Evolutionary conservation across 2,888 invertebrate species (phyloP).

Genomic region (Malthinus flaveolus): DNA sequence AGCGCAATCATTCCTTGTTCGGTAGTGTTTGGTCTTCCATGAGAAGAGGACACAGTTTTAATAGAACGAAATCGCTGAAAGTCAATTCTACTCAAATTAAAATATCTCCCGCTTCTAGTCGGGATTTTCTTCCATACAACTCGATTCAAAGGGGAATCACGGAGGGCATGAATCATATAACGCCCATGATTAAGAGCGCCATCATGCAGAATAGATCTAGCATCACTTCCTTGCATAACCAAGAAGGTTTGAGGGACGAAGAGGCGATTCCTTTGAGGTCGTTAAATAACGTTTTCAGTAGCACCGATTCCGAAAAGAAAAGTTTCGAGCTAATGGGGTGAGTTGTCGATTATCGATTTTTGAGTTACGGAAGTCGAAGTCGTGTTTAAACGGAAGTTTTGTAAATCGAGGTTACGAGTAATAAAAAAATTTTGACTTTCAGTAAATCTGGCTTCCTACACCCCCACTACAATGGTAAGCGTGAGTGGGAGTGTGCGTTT

Average conservation of each 20-base stretch:
- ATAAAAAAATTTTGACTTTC: conserved; percentile 49
- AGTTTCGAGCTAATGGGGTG: conserved; percentile 74
- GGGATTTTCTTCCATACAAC: conserved; percentile 62
- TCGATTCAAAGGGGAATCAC: conserved; percentile 60
- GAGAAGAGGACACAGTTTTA: conserved; percentile 70
- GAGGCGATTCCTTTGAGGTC: conserved; percentile 82
- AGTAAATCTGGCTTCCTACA: conserved; percentile 61
- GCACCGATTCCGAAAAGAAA: conserved; percentile 63
- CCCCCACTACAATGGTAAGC: conserved; percentile 65
- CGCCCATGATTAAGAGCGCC: conserved; percentile 56
- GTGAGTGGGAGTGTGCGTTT: conserved; percentile 50
- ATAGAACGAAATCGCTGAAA: conserved; percentile 62
- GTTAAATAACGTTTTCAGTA: conserved; percentile 65
- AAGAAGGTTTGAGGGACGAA: conserved; percentile 55
- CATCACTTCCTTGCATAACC: conserved; percentile 47
- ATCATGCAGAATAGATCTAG: conserved; percentile 49
- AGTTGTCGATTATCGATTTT: conserved; percentile 53
- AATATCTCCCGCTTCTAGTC: conserved; percentile 54
- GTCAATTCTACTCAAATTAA: conserved; percentile 59
- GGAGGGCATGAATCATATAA: conserved; percentile 62
- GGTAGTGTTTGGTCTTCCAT: conserved; percentile 96
- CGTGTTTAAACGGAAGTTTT: neutral
- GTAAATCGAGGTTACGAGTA: neutral
- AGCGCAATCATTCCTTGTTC: conserved; percentile 96
- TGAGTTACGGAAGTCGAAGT: no score